These are phyloP conservation scores for Orthosia gracilis DNA, from an alignment of 2,888 invertebrate genomes.

Conservation along the genomic window DNA sequence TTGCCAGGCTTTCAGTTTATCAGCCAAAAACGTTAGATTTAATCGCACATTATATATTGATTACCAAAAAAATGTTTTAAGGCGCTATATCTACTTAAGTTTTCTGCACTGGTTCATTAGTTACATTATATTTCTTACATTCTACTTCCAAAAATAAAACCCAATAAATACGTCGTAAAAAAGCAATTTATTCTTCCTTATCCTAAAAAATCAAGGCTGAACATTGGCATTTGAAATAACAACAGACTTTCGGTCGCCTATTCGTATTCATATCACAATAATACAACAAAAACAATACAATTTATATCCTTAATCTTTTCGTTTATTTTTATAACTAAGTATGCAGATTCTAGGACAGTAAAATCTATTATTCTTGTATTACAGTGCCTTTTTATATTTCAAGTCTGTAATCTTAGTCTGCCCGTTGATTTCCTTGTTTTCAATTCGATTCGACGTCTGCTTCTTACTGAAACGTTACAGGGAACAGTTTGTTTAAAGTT, in stretches of 20 bases:
- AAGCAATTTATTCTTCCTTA: constrained; percentile 34
- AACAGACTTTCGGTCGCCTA: constrained; percentile 28
- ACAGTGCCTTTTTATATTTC: constrained; percentile 49
- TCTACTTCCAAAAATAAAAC: constrained; percentile 22
- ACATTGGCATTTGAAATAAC: constrained; percentile 38
- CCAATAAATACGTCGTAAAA: constrained; percentile 32
- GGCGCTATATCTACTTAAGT: constrained; percentile 23
- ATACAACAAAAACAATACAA: constrained; percentile 7
- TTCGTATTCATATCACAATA: constrained; percentile 33
- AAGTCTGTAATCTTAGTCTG: constrained; percentile 45
- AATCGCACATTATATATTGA: constrained; percentile 1
- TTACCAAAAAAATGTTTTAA: constrained; percentile 35
- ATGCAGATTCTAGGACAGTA: background rate
- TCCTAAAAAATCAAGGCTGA: constrained; percentile 28
- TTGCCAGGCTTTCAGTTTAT: background rate
- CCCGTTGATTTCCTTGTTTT: constrained; percentile 45
- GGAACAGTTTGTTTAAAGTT: constrained; percentile 47
- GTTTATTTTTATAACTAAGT: constrained; percentile 3
- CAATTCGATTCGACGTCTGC: constrained; percentile 46
- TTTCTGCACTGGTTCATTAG: background rate
- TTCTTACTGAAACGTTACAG: constrained; percentile 55
- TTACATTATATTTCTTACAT: no score
- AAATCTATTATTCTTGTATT: constrained; percentile 30
- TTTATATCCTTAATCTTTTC: constrained; percentile 29
- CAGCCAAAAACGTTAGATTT: constrained; percentile 1